Base-by-base conservation (phyloP, 2,888 invertebrate species). In the Electrophaes corylata region DNA sequence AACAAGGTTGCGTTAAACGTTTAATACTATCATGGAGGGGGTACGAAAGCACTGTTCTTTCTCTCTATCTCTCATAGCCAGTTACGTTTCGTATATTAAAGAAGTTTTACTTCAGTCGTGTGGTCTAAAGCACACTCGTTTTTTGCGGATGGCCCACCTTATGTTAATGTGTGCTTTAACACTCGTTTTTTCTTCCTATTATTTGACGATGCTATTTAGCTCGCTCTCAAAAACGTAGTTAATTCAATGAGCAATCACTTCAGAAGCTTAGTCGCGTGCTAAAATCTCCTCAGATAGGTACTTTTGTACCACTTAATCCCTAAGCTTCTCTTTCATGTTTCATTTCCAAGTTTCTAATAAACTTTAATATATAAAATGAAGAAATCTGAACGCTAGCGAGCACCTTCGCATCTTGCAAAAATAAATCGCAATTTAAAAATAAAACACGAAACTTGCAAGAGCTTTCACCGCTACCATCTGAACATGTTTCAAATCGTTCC, bases 341-440 rank as follows among this genome's bases (percentile, higher is more conserved):
- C 64, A 71, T 70, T 71, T 70, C 62, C 67, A 69, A 73, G 64
- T 66, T 70, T 71, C 74, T 72, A 64, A 64, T 67, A 70, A 71
- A 70, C 66, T 66, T 75, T 71, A 75, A 75, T 73, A 71, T 33
- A 69, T 69, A 70, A 65, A 69, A 73, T 65, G 65, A 66, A 67
- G 70, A 68, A 66, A 69, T 64, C 69, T 66, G 60, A 66, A 67
- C 64, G 69, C 65, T 67, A 64, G 62, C 68, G 65, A 71, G 67
- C 70, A 70, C 73, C 70, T 70, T 67, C 68, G 70, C 72, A 75
- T 79, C 76, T 76, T 68, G 62, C 65, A 67, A 59, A 79, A 76
- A 84, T 86, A 86, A 83, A 86, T 87, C 81, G 81, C 81, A 79
- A 84, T 86, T 87, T 83, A 81, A 85, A 88, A 86, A 83, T 83